A percentile compares a stretch with the other conserved stretches of the same genome.
Evolutionary conservation across 2,888 invertebrate species (phyloP).

Genomic region (Pheosia tremula): DNA sequence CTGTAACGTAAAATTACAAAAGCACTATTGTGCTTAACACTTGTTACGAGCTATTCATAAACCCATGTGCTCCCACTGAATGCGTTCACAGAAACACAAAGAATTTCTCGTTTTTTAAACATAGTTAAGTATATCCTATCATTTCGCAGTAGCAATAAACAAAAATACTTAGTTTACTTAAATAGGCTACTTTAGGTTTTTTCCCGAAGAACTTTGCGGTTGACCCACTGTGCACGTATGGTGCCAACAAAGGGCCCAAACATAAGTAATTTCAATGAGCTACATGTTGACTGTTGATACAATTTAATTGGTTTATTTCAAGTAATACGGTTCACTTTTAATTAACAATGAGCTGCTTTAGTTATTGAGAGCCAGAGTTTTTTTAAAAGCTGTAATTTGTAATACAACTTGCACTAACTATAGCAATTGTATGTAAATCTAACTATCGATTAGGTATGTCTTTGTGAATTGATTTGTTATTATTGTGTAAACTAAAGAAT

Average conservation of each 20-base stretch:
- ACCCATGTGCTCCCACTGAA: background rate
- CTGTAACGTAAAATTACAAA: slow-evolving; percentile 6
- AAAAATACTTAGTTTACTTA: slow-evolving; percentile 3
- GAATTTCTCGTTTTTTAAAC: background rate
- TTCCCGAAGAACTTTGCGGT: slow-evolving; percentile 30
- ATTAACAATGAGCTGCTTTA: slow-evolving; percentile 22
- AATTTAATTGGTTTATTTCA: slow-evolving; percentile 17
- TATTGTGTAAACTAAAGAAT: no score
- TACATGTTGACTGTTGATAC: slow-evolving; percentile 34
- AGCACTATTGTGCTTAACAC: slow-evolving; percentile 1
- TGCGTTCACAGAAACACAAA: background rate
- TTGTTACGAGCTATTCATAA: background rate
- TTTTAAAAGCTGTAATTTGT: background rate
- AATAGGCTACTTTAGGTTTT: slow-evolving; percentile 29
- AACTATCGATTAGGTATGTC: no score
- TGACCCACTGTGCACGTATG: slow-evolving; percentile 24
- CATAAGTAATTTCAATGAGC: slow-evolving; percentile 32
- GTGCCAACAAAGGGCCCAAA: slow-evolving; percentile 25
- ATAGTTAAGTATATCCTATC: background rate
- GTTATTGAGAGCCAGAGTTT: slow-evolving; percentile 15
- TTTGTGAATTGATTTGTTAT: no score
- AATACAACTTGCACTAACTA: no score
- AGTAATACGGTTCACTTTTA: slow-evolving; percentile 15
- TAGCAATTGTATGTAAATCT: no score
- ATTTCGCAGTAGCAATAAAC: background rate